Base-by-base conservation (phyloP, 1,140 invertebrate species). In the Gonatopus flavifemur region DNA sequence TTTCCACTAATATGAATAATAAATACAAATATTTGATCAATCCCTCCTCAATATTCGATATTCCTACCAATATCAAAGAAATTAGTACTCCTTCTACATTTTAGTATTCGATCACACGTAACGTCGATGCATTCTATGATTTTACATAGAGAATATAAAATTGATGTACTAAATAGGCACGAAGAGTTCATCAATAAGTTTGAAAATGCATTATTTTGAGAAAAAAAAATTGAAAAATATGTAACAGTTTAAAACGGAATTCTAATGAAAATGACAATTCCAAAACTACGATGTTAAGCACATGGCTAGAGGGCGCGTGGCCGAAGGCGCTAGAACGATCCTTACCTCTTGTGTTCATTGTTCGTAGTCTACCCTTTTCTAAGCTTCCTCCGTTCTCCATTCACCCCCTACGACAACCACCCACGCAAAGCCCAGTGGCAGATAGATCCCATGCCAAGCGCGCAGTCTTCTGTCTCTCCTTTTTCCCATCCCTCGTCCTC, bases 311-410 rank as follows among this genome's bases (percentile, higher is more conserved):
- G 64, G 67, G 63, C 66, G 58, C 63, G 66, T 75, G 69, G 72
- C 74, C 73, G 69, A 69, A 76, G 73, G 76, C 76, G 66, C 57
- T 74, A 61, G 61, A 67, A 69, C 71, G 59, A 65, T 66, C 69
- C n/a, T n/a, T n/a, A n/a, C n/a, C 70, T 72, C 74, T 70, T 58
- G 56, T 72, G 63, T 72, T 72, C 72, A 70, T 74, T 76, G 74
- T 76, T 76, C 73, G 55, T 62, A 51, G 60, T 62, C 62, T 66
- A 62, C 64, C 64, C 55, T 54, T 55, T 49, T 52, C 57, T n/a
- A 50, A 48, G 51, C 59, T 49, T 28, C 57, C 57, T 57, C 38
- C 55, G 48, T 48, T 41, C 46, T 40, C 51, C 51, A 55, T 39
- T 55, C 52, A 58, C 55, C 57, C 31, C 42, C 32, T 46, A n/a